Evolutionary conservation across 2,888 invertebrate genomes (phyloP).

Genomic region (Drosophila parthenogenetica): DNA sequence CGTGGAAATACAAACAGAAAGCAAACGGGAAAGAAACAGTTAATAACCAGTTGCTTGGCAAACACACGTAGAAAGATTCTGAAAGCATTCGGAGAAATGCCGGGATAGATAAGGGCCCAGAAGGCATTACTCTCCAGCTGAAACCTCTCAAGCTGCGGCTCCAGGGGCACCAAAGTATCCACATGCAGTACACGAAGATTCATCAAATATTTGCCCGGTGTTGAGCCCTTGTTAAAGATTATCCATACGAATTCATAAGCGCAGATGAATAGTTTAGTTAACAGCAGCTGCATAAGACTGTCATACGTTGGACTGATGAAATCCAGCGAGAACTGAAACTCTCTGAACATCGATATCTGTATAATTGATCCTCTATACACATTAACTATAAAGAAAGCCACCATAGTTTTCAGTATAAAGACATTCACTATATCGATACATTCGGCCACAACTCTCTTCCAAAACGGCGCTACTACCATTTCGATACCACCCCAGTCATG

Average conservation of each 20-base stretch:
- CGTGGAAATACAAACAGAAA: conserved; percentile 91
- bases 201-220: conserved; percentile 94
- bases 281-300: conserved; percentile 90
- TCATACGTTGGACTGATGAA: conserved; percentile 89
- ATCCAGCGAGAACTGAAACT: not conserved
- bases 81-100: conserved; percentile 88
- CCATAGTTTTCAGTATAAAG: conserved; percentile 76
- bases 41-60: conserved; percentile 94
- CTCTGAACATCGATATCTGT: not conserved
- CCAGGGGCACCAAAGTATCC: conserved; percentile 88
- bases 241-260: conserved; percentile 90
- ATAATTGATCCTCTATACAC: too few species aligned
- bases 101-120: conserved; percentile 89
- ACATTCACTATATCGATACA: conserved; percentile 93
- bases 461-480: conserved; percentile 92
- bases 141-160: conserved; percentile 60
- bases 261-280: conserved; percentile 91
- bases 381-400: conserved; percentile 86
- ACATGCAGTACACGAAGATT: conserved; percentile 93
- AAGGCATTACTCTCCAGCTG: conserved; percentile 46
- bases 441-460: conserved; percentile 95
- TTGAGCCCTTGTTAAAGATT: conserved; percentile 87
- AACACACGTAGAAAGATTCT: conserved; percentile 91
- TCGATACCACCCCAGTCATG: conserved; percentile 87
- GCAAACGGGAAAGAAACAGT: conserved; percentile 93